A percentile compares a stretch with the other conserved stretches of the same genome.
These are phyloP conservation scores for Pristis pectinata DNA, from an alignment of 2,797 vertebrate species.

Conservation along the genomic window DNA sequence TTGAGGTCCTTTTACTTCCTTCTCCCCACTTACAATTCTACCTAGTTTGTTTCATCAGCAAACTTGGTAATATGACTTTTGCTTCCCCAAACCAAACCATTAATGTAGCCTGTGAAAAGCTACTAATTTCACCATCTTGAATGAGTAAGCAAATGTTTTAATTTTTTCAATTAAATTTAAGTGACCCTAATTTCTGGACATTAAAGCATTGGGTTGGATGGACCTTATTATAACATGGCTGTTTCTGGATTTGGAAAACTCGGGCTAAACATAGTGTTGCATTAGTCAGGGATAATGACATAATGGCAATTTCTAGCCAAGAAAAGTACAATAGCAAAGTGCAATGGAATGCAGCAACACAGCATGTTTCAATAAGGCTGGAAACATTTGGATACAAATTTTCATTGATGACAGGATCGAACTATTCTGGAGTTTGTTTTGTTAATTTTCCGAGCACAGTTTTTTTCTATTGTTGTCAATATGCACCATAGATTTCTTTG, in stretches of 20 bases:
- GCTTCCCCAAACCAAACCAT: too few relatives aligned
- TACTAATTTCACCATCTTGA: too few relatives aligned
- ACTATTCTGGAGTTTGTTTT: conserved; percentile 9
- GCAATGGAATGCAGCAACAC: neutral
- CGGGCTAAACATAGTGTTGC: too few relatives aligned
- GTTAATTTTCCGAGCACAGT: conserved; percentile 6
- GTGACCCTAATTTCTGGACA: neutral
- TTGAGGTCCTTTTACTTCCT: too few relatives aligned
- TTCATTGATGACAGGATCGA: neutral
- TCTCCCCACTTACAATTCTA: too few relatives aligned
- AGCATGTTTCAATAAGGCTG: neutral
- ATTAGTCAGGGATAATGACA: neutral
- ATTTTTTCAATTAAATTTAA: neutral
- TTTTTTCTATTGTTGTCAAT: neutral
- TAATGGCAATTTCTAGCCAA: neutral
- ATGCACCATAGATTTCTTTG: neutral
- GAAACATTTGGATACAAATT: neutral
- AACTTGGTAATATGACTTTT: too few relatives aligned
- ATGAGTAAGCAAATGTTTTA: too few relatives aligned
- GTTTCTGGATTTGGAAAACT: conserved; percentile 1
- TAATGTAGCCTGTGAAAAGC: too few relatives aligned
- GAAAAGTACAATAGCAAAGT: conserved; percentile 19
- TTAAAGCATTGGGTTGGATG: neutral
- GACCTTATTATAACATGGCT: neutral
- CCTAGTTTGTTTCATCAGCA: too few relatives aligned